Evolutionary conservation across 2,113 vertebrate species (phyloP), one percentile per base, ranked within the genome.

Genomic region (Euleptes europaea): DNA sequence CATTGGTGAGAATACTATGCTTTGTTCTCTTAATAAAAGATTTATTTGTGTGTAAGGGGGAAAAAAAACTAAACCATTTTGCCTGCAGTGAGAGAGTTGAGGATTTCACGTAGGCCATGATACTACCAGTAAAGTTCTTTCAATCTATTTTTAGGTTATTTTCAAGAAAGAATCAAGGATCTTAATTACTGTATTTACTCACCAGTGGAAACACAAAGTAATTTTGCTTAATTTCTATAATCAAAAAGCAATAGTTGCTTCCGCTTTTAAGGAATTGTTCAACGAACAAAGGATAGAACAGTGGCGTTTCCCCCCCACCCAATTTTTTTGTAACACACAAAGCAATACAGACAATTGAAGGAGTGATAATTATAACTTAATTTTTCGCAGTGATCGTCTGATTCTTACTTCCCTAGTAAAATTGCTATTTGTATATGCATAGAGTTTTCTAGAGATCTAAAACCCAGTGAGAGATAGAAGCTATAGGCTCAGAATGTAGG

Each of bases 1-100:
- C 66, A 86, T 35, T 19, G 75, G 88, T 84, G 89, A 84, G 92
- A 88, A 88, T 74, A 76, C 28, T 49, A 57, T 76, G 42, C 7
- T 19, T 89, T 0, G 0, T 78, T 71, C 21, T 83, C 40, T 47
- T 70, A 82, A 72, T 88, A 87, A 90, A 93, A 83, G 0, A 87
- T 91, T 88, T 89, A 76, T 89, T 21, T 47, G 81, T 86, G 49
- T 86, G 84, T 44, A 15, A 31, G 49, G 78, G 63, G 9, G 5
- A 54, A 86, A 88, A 1, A 89, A 80, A 78, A 86, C 75, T 54
- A 83, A 79, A 54, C 19, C 31, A 83, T 86, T 71, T 51, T 74
- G 23, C 79, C 78, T 86, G n/a, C 2, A 0, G 19, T 66, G 40
- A 26, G 77, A 80, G 69, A 63, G 63, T 84, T 38, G 69, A 78